Evolutionary conservation across 1,140 invertebrate genomes (phyloP), one percentile per base, ranked within the genome.

Genomic region (Drosophila prosaltans): DNA sequence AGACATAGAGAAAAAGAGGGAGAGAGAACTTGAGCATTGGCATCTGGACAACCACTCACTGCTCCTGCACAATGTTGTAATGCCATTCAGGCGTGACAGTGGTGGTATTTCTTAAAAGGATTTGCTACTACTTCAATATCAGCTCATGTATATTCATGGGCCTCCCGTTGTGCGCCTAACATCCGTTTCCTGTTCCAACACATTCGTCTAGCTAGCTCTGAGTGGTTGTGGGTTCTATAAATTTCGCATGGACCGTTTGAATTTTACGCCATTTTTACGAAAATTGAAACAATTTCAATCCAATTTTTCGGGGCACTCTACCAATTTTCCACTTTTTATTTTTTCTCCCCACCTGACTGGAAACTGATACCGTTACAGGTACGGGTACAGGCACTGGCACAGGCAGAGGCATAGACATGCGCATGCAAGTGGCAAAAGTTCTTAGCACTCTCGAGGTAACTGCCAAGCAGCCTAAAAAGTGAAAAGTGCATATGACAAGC

Each of bases 211-310:
- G 58, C 16, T 58, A 51, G 45, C 9, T 26, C 55, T 67, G 59
- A 61, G 59, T 45, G 58, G 64, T 62, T 68, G 61, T 40, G 63
- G 39, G 72, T 41, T 41, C 67, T 64, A 80, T 82, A 73, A 80
- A 86, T 86, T 81, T 79, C 54, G 48, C 66, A 86, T 73, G 72
- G 72, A 74, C 69, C 67, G 48, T 45, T 74, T 72, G 67, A 88
- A 72, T 80, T 89, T 64, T 78, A 62, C 70, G 60, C 80, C 80
- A 70, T 88, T 80, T 36, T 71, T 68, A 62, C 65, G 83, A 78
- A 84, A 88, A 89, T 88, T 88, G 84, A 88, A 88, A 89, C 83
- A 88, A 78, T 88, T 89, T 88, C 84, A 59, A 80, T 88, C 80
- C 68, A 78, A 78, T 80, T 78, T 89, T 74, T 55, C 60, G 76